These are phyloP conservation scores for Sesamia inferens DNA, from an alignment of 2,888 invertebrate species.

Conservation along the genomic window DNA sequence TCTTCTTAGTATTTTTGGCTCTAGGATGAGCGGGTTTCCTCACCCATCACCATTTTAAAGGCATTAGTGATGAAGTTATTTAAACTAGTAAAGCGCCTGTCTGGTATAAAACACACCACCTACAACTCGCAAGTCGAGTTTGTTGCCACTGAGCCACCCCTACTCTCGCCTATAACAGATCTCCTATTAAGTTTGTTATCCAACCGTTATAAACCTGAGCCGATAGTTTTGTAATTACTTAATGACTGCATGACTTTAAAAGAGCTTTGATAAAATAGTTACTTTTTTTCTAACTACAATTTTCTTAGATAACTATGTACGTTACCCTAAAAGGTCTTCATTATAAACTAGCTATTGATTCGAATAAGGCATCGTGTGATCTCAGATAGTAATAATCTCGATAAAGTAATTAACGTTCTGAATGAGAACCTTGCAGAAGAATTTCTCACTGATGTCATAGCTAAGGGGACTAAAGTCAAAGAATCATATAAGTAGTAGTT, in stretches of 20 bases:
- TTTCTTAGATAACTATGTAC: not conserved
- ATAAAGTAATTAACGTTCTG: conserved; percentile 5
- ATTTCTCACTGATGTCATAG: conserved; percentile 22
- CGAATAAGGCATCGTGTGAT: conserved; percentile 29
- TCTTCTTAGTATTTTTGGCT: not conserved
- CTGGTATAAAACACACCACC: not conserved
- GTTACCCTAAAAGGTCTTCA: conserved; percentile 27
- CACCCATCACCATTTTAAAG: not conserved
- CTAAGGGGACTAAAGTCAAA: conserved; percentile 2
- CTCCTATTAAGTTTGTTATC: not conserved
- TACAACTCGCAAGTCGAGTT: not conserved
- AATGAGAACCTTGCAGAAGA: conserved; percentile 25
- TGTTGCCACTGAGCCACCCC: not conserved
- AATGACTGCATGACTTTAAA: conserved; percentile 11
- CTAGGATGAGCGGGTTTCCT: not conserved
- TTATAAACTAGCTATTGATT: conserved; percentile 37
- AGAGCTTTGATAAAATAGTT: conserved; percentile 11
- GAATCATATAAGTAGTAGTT: not conserved
- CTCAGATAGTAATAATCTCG: conserved; percentile 22
- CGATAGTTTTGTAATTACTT: conserved; percentile 32
- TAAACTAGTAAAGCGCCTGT: not conserved
- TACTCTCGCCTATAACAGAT: not conserved
- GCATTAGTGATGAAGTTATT: not conserved
- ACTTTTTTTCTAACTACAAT: conserved; percentile 8
- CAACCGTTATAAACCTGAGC: not conserved